Evolutionary conservation across 2,113 vertebrate genomes (phyloP).

Genomic region (Aptenodytes forsteri): DNA sequence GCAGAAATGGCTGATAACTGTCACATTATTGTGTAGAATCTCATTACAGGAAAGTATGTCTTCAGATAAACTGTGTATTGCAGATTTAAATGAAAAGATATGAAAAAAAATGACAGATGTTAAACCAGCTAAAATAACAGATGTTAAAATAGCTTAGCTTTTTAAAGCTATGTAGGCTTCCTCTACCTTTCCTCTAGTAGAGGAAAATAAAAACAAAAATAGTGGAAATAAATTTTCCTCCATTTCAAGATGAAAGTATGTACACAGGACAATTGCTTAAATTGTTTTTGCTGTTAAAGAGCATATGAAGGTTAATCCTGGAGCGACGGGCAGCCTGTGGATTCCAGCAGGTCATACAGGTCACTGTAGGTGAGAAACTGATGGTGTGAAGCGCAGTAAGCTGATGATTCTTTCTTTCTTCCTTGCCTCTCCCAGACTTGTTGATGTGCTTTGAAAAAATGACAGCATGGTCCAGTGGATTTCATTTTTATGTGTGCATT

Average conservation of each 20-base stretch:
- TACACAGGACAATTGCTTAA: background rate
- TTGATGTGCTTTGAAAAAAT: background rate
- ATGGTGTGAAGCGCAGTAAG: background rate
- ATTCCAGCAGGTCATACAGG: background rate
- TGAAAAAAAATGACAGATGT: background rate
- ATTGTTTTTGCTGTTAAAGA: background rate
- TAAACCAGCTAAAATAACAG: background rate
- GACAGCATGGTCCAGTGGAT: background rate
- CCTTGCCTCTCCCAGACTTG: background rate
- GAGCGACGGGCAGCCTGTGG: background rate
- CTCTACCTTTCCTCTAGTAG: background rate
- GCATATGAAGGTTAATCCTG: background rate
- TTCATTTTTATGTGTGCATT: constrained; percentile 6
- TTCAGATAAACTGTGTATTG: background rate
- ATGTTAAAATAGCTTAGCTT: background rate
- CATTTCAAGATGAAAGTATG: background rate
- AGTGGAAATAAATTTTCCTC: background rate
- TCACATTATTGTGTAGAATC: background rate
- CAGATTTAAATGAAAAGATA: background rate
- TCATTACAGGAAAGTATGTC: background rate
- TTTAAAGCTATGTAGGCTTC: background rate
- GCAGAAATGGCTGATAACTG: background rate
- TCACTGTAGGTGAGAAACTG: background rate
- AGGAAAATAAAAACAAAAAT: background rate
- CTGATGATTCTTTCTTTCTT: background rate